Evolutionary conservation across 2,113 vertebrate genomes (phyloP).

Genomic region (Sinocyclocheilus rhinocerous): DNA sequence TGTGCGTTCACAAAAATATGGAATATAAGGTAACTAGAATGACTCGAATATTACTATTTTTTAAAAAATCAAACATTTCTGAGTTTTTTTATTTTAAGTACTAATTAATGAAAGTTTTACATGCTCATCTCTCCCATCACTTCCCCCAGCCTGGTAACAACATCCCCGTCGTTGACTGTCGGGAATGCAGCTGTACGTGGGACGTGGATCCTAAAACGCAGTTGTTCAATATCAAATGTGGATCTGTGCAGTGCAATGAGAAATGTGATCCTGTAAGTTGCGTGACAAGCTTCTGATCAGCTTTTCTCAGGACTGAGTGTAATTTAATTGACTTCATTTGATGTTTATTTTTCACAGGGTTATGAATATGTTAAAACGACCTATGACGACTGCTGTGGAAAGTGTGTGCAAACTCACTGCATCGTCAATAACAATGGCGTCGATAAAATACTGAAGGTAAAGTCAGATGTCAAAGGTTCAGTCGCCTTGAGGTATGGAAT

Average conservation of each 20-base stretch:
- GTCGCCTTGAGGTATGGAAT: not conserved
- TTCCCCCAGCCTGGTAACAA: constrained; percentile 77
- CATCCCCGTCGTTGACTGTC: constrained; percentile 76
- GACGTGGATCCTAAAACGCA: constrained; percentile 57
- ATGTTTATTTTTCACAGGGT: constrained; percentile 62
- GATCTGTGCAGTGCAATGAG: constrained; percentile 69
- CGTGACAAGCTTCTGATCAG: not conserved
- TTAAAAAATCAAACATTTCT: not conserved
- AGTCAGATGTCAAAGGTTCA: not conserved
- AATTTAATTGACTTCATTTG: not conserved
- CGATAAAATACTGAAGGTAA: constrained; percentile 74
- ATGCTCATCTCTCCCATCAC: not conserved
- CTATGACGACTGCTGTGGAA: constrained; percentile 80
- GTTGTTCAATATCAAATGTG: constrained; percentile 77
- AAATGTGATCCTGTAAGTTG: constrained; percentile 79
- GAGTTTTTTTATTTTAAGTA: not conserved
- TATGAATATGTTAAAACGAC: constrained; percentile 62
- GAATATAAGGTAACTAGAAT: constrained; percentile 84
- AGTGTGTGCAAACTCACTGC: constrained; percentile 86
- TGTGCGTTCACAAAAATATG: constrained; percentile 79
- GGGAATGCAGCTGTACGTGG: constrained; percentile 80
- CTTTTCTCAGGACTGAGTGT: not conserved
- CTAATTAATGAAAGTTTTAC: not conserved
- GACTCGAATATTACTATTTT: too few relatives aligned
- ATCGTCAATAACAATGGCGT: constrained; percentile 55